phyloP scores from a whole-genome alignment of 2,797 vertebrate species.

The Tokudaia muenninki region DNA sequence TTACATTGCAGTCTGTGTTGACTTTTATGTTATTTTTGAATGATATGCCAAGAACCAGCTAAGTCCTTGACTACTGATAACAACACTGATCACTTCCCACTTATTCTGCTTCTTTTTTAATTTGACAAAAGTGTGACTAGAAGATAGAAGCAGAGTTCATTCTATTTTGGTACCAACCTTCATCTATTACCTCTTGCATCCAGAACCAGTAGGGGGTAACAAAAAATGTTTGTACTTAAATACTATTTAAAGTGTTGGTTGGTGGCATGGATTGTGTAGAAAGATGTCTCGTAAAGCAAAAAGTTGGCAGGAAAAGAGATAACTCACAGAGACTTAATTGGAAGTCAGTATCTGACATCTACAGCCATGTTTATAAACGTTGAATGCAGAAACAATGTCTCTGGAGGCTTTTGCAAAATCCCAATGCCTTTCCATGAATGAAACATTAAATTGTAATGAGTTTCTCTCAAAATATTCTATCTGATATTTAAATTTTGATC shows the following conservation, averaged over 20 bases:
- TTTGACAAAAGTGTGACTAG: background rate
- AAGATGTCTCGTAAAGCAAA: constrained; percentile 13
- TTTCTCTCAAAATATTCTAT: background rate
- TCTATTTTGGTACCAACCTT: background rate
- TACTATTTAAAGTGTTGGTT: background rate
- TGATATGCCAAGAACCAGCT: background rate
- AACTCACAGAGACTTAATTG: background rate
- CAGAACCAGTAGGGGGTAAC: accelerated
- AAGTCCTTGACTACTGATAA: background rate
- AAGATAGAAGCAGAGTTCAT: background rate
- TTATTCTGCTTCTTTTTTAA: background rate
- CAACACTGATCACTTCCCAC: background rate
- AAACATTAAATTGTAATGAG: background rate
- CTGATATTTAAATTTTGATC: constrained; percentile 13
- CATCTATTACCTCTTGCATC: background rate
- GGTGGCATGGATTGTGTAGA: background rate
- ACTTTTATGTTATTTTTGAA: background rate
- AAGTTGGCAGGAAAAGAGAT: background rate
- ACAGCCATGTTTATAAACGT: background rate
- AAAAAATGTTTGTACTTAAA: background rate
- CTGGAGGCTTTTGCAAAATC: background rate
- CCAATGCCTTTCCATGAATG: background rate
- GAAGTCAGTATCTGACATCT: background rate
- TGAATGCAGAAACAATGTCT: background rate
- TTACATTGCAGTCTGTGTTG: background rate